A percentile compares a stretch with the other conserved stretches of the same genome.
Evolutionary conservation across 2,888 invertebrate genomes (phyloP).

Genomic region (Apamea monoglypha): DNA sequence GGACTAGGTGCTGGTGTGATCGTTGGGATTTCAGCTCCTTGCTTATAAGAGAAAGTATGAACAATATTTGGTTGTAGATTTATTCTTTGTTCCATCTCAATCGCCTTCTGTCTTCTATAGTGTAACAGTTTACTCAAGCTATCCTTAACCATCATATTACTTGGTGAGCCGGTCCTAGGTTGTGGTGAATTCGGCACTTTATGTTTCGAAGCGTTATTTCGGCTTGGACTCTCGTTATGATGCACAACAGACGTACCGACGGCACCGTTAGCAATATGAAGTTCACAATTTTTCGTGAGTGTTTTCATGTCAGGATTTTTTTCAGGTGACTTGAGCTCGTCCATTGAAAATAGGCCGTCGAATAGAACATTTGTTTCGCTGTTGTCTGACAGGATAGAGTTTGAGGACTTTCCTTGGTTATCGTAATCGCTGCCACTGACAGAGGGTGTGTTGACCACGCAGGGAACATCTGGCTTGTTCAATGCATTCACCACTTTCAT

Average conservation of each 20-base stretch:
- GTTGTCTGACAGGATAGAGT: slow-evolving; percentile 72
- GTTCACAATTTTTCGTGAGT: slow-evolving; percentile 44
- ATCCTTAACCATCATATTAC: slow-evolving; percentile 69
- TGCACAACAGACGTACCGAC: slow-evolving; percentile 9
- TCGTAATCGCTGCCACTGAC: slow-evolving; percentile 77
- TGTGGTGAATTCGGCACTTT: slow-evolving; percentile 1
- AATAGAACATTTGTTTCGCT: slow-evolving; percentile 75
- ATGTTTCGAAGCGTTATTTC: slow-evolving; percentile 1
- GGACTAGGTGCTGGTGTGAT: slow-evolving; percentile 43
- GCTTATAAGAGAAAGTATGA: slow-evolving; percentile 39
- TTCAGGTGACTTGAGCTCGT: slow-evolving; percentile 79
- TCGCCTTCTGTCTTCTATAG: slow-evolving; percentile 74
- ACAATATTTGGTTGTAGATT: slow-evolving; percentile 47
- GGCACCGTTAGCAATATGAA: slow-evolving; percentile 18
- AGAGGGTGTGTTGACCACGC: slow-evolving; percentile 41
- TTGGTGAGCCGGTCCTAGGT: slow-evolving; percentile 23
- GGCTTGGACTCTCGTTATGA: slow-evolving; percentile 6
- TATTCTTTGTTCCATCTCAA: slow-evolving; percentile 48
- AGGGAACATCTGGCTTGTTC: slow-evolving; percentile 30
- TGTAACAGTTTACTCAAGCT: slow-evolving; percentile 79
- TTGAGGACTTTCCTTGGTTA: slow-evolving; percentile 79
- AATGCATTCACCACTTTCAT: slow-evolving; percentile 76
- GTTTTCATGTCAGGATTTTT: slow-evolving; percentile 53
- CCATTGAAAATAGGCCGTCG: slow-evolving; percentile 82
- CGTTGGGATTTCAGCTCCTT: slow-evolving; percentile 21